These are phyloP conservation scores for Holothuria glaberrima DNA, from an alignment of 35 echinoderm and acorn worm species.

Conservation along the genomic window DNA sequence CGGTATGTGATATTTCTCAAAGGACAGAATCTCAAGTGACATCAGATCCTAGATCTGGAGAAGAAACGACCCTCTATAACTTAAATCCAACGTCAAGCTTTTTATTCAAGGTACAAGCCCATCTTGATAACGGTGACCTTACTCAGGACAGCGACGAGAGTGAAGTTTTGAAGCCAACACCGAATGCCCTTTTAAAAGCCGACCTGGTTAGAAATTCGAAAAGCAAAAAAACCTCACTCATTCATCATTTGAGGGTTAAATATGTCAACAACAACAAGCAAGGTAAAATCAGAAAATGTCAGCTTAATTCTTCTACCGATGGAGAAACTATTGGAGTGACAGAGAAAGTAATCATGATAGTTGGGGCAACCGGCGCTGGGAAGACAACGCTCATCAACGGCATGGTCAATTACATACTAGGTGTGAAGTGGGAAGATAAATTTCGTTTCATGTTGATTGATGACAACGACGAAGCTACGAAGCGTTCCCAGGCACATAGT, in stretches of 20 bases:
- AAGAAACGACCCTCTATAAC: not conserved
- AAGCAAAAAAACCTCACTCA: not conserved
- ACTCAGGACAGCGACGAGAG: not conserved
- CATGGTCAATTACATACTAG: constrained; percentile 67
- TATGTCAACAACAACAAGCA: not conserved
- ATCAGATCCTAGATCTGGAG: not conserved
- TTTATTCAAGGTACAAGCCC: not conserved
- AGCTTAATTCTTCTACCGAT: not conserved
- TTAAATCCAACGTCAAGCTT: not conserved
- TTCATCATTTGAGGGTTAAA: not conserved
- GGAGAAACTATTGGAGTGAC: not conserved
- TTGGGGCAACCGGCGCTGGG: constrained; percentile 55
- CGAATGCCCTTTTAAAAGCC: not conserved
- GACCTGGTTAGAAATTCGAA: not conserved
- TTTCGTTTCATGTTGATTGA: constrained; percentile 65
- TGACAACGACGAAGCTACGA: constrained; percentile 31
- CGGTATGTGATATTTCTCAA: not conserved
- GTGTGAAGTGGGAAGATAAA: constrained; percentile 66
- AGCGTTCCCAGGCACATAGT: constrained; percentile 53
- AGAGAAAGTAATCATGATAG: constrained; percentile 23
- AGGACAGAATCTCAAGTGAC: not conserved
- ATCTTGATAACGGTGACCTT: not conserved
- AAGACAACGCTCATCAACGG: constrained; percentile 65
- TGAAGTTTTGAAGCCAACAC: not conserved
- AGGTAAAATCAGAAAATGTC: constrained; percentile 22